Conservation (phyloP, 2,888 invertebrate genomes). For the Globia sparganii region DNA sequence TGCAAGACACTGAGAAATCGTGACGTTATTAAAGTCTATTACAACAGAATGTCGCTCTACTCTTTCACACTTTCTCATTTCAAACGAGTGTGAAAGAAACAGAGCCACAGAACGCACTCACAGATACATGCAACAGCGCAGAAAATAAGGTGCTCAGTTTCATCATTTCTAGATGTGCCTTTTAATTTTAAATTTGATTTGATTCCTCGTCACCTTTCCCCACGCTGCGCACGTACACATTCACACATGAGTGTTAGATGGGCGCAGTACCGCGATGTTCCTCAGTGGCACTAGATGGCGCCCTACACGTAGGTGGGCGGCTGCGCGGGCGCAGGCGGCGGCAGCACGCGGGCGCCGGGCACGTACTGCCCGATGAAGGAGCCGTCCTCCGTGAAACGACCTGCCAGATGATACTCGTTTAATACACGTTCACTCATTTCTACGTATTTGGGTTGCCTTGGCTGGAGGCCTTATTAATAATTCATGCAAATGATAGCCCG, state of each 20-base stretch:
- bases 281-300: not conserved
- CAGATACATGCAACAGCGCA: conserved; percentile 20
- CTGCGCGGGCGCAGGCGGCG: conserved; percentile 76
- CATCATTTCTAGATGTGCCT: not conserved
- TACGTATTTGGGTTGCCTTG: not conserved
- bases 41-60: conserved; percentile 4
- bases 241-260: not conserved
- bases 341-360: conserved; percentile 93
- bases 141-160: conserved; percentile 8
- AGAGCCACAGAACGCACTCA: conserved; percentile 14
- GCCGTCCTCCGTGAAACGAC: conserved; percentile 98
- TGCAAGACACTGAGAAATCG: conserved; percentile 44
- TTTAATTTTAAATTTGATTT: not conserved
- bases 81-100: conserved; percentile 26
- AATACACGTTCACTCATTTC: not conserved
- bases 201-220: not conserved
- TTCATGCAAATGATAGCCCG: too few relatives aligned
- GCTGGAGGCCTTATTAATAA: too few relatives aligned
- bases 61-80: conserved; percentile 21
- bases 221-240: conserved; percentile 11
- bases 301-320: conserved; percentile 78
- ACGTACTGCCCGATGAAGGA: conserved; percentile 99
- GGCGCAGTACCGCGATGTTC: too few relatives aligned
- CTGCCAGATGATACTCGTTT: conserved; percentile 78
- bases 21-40: conserved; percentile 29